These are phyloP conservation scores for Lagenorhynchus albirostris DNA, from an alignment of 2,113 vertebrate genomes.

Conservation along the genomic window DNA sequence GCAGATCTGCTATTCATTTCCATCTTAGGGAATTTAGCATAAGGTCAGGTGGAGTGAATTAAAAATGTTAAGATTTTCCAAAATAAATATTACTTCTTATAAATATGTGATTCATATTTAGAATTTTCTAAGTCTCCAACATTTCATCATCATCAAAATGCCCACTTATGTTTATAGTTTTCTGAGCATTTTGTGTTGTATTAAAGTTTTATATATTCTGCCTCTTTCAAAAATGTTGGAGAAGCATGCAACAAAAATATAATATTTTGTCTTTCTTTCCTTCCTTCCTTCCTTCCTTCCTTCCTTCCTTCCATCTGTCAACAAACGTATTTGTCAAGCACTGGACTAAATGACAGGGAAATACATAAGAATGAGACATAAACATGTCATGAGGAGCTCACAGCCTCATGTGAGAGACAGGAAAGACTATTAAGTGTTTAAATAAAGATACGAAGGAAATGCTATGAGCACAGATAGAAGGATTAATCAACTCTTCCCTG, in stretches of 20 bases:
- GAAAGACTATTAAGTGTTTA: neutral
- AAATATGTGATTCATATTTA: neutral
- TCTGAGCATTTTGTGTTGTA: neutral
- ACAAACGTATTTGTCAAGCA: neutral
- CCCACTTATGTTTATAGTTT: neutral
- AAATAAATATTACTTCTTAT: neutral
- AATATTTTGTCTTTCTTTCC: neutral
- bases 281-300: neutral
- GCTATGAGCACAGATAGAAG: neutral
- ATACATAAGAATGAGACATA: neutral
- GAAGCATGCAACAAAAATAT: neutral
- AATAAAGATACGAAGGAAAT: neutral
- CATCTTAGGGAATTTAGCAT: neutral
- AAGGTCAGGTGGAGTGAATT: neutral
- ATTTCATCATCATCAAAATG: neutral
- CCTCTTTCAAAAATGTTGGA: neutral
- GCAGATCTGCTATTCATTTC: neutral
- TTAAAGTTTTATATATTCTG: neutral
- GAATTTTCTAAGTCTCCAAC: neutral
- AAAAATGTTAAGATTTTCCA: neutral
- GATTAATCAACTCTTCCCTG: too few relatives aligned
- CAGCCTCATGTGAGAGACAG: neutral
- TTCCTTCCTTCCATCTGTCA: neutral
- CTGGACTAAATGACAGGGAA: neutral
- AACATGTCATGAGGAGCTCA: neutral